These are phyloP conservation scores for Drosophila longiperda DNA, from an alignment of 2,888 invertebrate genomes.

Conservation along the genomic window DNA sequence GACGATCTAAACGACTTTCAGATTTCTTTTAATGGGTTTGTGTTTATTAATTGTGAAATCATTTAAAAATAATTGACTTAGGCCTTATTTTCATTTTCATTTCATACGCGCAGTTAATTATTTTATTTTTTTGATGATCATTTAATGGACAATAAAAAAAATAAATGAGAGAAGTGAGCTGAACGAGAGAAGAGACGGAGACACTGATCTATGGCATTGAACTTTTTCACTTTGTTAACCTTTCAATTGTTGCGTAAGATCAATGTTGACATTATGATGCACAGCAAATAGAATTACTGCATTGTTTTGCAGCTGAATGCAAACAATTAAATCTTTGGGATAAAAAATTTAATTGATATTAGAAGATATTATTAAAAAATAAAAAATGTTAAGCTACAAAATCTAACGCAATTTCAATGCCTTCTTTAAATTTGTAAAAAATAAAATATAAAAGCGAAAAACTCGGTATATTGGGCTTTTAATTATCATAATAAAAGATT, in stretches of 20 bases:
- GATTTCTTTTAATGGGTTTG: constrained; percentile 16
- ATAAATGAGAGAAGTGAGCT: constrained; percentile 1
- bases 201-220: constrained; percentile 48
- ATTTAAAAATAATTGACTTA: constrained; percentile 29
- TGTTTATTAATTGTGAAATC: constrained; percentile 34
- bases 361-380: neutral
- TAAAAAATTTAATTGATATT: neutral
- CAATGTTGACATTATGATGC: constrained; percentile 29
- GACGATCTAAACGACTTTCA: constrained; percentile 7
- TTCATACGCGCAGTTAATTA: constrained; percentile 33
- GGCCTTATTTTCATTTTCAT: constrained; percentile 39
- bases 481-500: neutral
- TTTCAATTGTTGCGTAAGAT: constrained; percentile 35
- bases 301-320: constrained; percentile 8
- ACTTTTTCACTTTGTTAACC: constrained; percentile 34
- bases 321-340: constrained; percentile 9
- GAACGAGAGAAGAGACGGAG: constrained; percentile 1
- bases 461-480: neutral
- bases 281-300: constrained; percentile 6
- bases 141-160: constrained; percentile 22
- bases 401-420: neutral
- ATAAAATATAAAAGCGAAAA: neutral
- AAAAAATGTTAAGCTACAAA: neutral
- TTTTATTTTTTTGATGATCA: constrained; percentile 30
- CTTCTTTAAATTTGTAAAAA: neutral